Evolutionary conservation across 2,113 vertebrate species (phyloP).

Genomic region (Xyliphius kryptos): DNA sequence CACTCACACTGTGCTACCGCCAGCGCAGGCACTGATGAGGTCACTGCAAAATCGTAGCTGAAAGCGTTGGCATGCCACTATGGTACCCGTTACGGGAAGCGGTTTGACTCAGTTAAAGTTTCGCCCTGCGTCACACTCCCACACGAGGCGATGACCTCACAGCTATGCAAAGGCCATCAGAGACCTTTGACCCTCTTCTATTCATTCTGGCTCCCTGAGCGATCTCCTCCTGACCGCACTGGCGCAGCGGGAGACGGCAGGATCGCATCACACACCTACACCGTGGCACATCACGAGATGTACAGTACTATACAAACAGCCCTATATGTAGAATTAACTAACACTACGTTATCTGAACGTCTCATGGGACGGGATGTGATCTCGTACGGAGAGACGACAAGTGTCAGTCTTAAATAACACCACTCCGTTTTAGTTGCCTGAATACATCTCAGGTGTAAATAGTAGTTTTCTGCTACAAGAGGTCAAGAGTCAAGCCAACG

Average conservation of each 20-base stretch:
- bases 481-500: neutral
- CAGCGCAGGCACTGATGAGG: conserved; percentile 24
- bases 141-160: conserved; percentile 4
- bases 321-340: too few relatives aligned
- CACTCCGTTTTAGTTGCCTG: too few relatives aligned
- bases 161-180: conserved; percentile 17
- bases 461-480: neutral
- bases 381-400: too few relatives aligned
- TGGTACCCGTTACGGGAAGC: conserved; percentile 21
- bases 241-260: neutral
- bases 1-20: conserved; percentile 9
- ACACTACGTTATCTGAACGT: too few relatives aligned
- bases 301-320: neutral
- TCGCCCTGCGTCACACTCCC: conserved; percentile 30
- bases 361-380: too few relatives aligned
- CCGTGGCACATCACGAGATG: neutral
- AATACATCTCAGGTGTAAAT: neutral
- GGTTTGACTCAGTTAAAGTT: conserved; percentile 23
- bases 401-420: too few relatives aligned
- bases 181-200: conserved; percentile 16
- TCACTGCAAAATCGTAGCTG: conserved; percentile 2
- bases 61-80: neutral
- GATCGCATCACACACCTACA: conserved; percentile 3
- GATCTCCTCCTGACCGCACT: conserved; percentile 7
- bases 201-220: neutral